Base-by-base conservation (phyloP, 2,113 vertebrate species). In the Chamaetylas fuelleborni region DNA sequence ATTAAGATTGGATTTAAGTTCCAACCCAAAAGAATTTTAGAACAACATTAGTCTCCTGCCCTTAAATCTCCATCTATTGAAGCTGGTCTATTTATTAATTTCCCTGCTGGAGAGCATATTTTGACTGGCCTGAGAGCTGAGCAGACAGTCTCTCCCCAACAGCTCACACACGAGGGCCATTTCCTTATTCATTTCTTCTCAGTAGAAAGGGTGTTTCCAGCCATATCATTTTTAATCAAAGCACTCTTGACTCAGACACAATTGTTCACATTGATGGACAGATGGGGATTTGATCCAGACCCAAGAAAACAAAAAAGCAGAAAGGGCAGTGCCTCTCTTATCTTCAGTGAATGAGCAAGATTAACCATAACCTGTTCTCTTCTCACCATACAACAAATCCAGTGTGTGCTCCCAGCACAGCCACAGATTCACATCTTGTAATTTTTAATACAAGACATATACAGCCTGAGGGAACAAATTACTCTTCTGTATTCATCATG, bases 381-480 rank as follows among this genome's bases (percentile, higher is more conserved):
- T 96, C 93, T 96, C 86, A 82, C 93, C 80, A 79, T 82, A 93
- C 90, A 96, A 95, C 92, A 90, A 93, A 95, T 69, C 62, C 96
- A 86, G 61, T 92, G 92, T 97, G 95, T 65, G 94, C 88, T 96
- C 86, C 82, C 87, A 84, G 89, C 91, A 67, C 86, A 94, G 89
- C 71, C 74, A 5, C 71, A 92, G 94, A 96, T 92, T 96, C 93
- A 88, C 92, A 96, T 96, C 95, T 97, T 97, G 96, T 96, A 96
- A 95, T 93, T 97, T 97, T 96, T 94, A 96, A 93, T 96, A 96
- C 91, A 95, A 95, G 94, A 95, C 93, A 94, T 77, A 96, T 86
- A 92, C 79, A 92, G 97, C 97, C 97, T 50, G 92, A 93, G 96
- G 97, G 95, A 95, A 96, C 94, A 96, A 97, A 97, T 97, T 93